These are phyloP conservation scores for Epicauta chinensis DNA, from an alignment of 1,140 invertebrate genomes.

Conservation along the genomic window DNA sequence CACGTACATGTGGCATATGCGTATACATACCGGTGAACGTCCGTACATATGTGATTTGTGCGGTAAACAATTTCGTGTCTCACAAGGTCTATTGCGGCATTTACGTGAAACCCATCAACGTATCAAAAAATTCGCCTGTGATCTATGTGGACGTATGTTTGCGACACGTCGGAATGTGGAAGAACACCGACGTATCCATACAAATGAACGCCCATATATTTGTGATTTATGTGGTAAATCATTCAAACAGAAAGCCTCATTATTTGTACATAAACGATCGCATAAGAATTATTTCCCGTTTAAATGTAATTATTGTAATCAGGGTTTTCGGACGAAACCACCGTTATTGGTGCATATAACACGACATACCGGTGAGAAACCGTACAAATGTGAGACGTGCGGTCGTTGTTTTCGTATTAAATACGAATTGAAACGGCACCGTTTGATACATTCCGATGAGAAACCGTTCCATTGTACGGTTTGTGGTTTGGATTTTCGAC, in stretches of 20 bases:
- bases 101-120: constrained; percentile 57
- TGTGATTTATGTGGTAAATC: constrained; percentile 53
- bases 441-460: constrained; percentile 47
- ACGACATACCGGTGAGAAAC: constrained; percentile 60
- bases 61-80: constrained; percentile 64
- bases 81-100: constrained; percentile 54
- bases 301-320: constrained; percentile 55
- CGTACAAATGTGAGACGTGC: constrained; percentile 58
- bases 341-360: constrained; percentile 52
- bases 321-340: constrained; percentile 53
- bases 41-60: constrained; percentile 67
- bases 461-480: constrained; percentile 46
- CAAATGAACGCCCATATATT: constrained; percentile 47
- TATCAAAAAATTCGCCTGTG: constrained; percentile 52
- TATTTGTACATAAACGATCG: constrained; percentile 48
- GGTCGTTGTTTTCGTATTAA: constrained; percentile 43
- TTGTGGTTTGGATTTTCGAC: constrained; percentile 43
- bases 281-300: constrained; percentile 53
- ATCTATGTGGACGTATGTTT: constrained; percentile 50
- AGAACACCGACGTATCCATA: constrained; percentile 43
- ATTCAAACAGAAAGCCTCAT: constrained; percentile 51
- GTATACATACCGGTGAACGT: constrained; percentile 66
- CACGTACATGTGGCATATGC: constrained; percentile 54
- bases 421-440: constrained; percentile 49
- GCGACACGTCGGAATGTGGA: constrained; percentile 46